Evolutionary conservation across 92 coral and sea anemone species (phyloP), one percentile per base, ranked within the genome.

Genomic region (Porites rus): DNA sequence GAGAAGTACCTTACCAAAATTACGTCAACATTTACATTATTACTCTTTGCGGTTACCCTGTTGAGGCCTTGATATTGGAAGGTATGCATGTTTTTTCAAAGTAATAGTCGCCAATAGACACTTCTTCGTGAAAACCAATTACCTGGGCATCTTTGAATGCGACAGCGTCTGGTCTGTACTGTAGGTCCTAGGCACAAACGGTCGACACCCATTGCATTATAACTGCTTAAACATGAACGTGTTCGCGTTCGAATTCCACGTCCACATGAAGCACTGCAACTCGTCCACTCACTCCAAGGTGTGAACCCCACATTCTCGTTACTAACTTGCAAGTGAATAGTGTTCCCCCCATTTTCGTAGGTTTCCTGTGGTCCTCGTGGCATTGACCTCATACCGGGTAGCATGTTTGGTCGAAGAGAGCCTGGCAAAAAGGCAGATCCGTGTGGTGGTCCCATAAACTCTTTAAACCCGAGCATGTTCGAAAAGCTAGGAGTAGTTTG

Each of bases 211-310:
- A 21, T 52, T 21, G 8, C 28, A 19, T 63, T 50, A 17, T 80
- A 54, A 24, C 59, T 14, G 50, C 67, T 59, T 6, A 60, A 18
- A 56, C 98, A 94, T 38, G 66, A 59, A 24, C 98, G 91, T 62
- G 88, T 62, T n/a, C 98, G 92, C 24, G 91, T 74, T 21, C 79
- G 82, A n/a, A 73, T 51, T 18, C 95, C 98, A 20, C 52, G 24
- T 38, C 95, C 98, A 81, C 98, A 94, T 11, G 90, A 69, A 13
- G 69, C 69, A 72, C 90, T 92, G 51, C 98, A 94, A 19, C 7
- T 25, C 17, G 92, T 65, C 98, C 98, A 94, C 20, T 51, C 78
- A 9, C 91, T 86, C 98, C 98, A 94, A 1, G 92, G 83, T 24
- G 83, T 80, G 75, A 89, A 86, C 76, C 80, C 90, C 19, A 86